phyloP scores from a whole-genome alignment of 2,888 invertebrate genomes.

The Dermolepida albohirtum region DNA sequence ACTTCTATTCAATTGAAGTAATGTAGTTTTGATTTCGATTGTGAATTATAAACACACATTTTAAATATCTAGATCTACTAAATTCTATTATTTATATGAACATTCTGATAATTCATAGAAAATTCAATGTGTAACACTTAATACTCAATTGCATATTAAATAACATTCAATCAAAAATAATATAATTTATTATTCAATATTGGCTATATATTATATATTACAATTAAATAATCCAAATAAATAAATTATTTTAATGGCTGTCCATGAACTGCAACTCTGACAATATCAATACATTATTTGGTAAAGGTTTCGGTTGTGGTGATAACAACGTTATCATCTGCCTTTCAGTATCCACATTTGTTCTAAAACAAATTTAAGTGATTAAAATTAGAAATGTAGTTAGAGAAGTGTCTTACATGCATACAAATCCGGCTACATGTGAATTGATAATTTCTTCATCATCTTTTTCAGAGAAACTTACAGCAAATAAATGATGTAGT shows the following conservation, averaged over 20 bases:
- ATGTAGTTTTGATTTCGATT: too few relatives aligned
- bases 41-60: too few relatives aligned
- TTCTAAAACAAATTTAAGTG: slow-evolving; percentile 70
- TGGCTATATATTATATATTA: too few relatives aligned
- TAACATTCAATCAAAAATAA: too few relatives aligned
- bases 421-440: slow-evolving; percentile 91
- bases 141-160: too few relatives aligned
- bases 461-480: slow-evolving; percentile 85
- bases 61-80: too few relatives aligned
- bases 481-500: slow-evolving; percentile 88
- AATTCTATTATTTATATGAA: too few relatives aligned
- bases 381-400: slow-evolving; percentile 11
- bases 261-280: slow-evolving; percentile 97
- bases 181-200: too few relatives aligned
- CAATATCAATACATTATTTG: slow-evolving; percentile 85
- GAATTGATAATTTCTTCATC: slow-evolving; percentile 89
- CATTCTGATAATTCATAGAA: too few relatives aligned
- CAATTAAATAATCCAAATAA: too few relatives aligned
- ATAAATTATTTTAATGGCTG: slow-evolving; percentile 71
- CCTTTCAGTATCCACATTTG: slow-evolving; percentile 89
- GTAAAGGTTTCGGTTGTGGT: slow-evolving; percentile 93
- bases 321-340: slow-evolving; percentile 91
- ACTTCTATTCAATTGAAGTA: too few relatives aligned
- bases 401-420: slow-evolving; percentile 78
- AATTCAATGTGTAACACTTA: too few relatives aligned